These are phyloP conservation scores for Chrysomela aeneicollis DNA, from an alignment of 2,888 invertebrate genomes.

Conservation along the genomic window DNA sequence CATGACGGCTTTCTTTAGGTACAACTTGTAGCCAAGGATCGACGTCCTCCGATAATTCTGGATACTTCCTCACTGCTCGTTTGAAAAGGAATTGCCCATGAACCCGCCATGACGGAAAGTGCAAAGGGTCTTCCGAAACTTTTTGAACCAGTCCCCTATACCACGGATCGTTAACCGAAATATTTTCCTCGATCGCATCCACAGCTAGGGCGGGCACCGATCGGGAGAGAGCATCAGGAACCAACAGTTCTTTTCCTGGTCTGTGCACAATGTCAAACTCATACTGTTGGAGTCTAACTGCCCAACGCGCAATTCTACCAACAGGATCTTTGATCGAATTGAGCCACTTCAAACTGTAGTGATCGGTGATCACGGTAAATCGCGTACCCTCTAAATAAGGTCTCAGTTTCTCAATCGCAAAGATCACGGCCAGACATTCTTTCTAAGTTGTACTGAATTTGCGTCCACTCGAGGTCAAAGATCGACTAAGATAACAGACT, in stretches of 20 bases:
- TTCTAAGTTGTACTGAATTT: not conserved
- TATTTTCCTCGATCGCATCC: not conserved
- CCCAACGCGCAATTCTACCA: too few species aligned
- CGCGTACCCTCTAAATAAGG: too few species aligned
- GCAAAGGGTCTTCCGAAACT: not conserved
- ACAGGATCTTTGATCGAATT: too few species aligned
- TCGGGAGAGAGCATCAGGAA: conserved; percentile 38
- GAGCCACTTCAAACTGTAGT: too few species aligned
- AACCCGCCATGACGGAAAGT: not conserved
- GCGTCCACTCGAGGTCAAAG: not conserved
- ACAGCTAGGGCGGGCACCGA: conserved; percentile 11
- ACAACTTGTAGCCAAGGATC: conserved; percentile 21
- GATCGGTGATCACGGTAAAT: too few species aligned
- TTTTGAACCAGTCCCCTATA: not conserved
- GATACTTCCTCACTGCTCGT: not conserved
- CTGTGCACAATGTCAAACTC: conserved; percentile 36
- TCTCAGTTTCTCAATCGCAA: too few species aligned
- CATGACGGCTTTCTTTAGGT: conserved; percentile 17
- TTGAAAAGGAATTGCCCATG: not conserved
- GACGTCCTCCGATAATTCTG: not conserved
- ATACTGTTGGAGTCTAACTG: too few species aligned
- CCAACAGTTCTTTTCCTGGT: conserved; percentile 37
- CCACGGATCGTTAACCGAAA: not conserved
- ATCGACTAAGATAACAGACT: not conserved
- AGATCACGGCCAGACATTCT: too few species aligned